phyloP scores from a whole-genome alignment of 2,113 vertebrate species.

The Leucopsar rothschildi region DNA sequence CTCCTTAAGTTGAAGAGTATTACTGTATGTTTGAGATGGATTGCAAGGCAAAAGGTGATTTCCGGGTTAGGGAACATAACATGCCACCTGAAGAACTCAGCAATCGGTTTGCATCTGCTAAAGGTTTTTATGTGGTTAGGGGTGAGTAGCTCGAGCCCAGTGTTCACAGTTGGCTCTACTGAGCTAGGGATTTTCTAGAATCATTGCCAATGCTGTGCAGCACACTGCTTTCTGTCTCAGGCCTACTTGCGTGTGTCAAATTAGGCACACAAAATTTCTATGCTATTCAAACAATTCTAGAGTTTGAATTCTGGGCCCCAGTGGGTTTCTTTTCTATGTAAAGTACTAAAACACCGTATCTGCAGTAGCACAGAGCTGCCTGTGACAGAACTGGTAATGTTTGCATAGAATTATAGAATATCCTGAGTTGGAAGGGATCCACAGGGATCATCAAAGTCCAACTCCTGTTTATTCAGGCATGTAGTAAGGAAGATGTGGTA shows the following conservation, averaged over 20 bases:
- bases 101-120: background rate
- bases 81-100: background rate
- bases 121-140: background rate
- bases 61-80: background rate
- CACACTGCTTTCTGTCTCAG: background rate
- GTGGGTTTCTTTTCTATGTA: background rate
- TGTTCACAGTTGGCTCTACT: background rate
- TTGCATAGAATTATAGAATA: background rate
- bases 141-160: background rate
- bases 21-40: background rate
- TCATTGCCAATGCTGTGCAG: rapidly evolving
- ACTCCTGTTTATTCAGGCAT: background rate
- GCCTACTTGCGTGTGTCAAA: background rate
- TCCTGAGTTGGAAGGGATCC: background rate
- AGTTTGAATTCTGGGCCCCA: background rate
- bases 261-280: background rate
- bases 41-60: background rate
- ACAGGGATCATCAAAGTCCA: background rate
- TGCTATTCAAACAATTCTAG: background rate
- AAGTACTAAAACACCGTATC: background rate
- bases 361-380: background rate
- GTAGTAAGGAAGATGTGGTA: background rate
- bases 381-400: background rate
- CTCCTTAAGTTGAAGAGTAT: background rate
- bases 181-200: background rate